Percentiles rank a stretch among this genome's conserved stretches.
Evolutionary conservation across 1,140 invertebrate genomes (phyloP).

Genomic region (Pogonus chalceus): DNA sequence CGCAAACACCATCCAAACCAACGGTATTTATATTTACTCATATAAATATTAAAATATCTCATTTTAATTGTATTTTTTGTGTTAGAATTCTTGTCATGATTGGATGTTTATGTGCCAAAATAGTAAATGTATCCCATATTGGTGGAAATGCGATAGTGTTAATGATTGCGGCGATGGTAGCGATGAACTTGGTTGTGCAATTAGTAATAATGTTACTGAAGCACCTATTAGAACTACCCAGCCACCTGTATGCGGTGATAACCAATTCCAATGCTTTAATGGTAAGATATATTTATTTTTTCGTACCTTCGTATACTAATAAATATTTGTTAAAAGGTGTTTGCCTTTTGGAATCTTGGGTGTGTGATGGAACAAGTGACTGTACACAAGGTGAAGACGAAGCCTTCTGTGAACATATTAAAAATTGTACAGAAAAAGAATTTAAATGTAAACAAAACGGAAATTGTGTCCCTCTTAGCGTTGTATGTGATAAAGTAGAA

Average conservation of each 20-base stretch:
- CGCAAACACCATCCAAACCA: slow-evolving; percentile 21
- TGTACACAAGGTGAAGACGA: slow-evolving; percentile 51
- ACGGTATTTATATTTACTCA: slow-evolving; percentile 7
- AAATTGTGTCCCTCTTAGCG: slow-evolving; percentile 50
- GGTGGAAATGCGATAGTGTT: slow-evolving; percentile 61
- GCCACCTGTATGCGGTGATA: slow-evolving; percentile 36
- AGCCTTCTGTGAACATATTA: slow-evolving; percentile 24
- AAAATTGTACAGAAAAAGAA: slow-evolving; percentile 39
- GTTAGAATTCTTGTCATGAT: slow-evolving; percentile 46
- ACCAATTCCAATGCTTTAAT: slow-evolving; percentile 56
- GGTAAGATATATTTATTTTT: slow-evolving; percentile 37
- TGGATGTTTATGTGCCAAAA: slow-evolving; percentile 69
- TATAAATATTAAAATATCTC: slow-evolving; percentile 5
- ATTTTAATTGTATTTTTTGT: slow-evolving; percentile 4
- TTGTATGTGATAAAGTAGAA: slow-evolving; percentile 53
- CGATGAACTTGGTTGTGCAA: slow-evolving; percentile 48
- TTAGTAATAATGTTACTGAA: slow-evolving; percentile 11
- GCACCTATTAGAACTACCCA: slow-evolving; percentile 16
- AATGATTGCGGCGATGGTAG: slow-evolving; percentile 70
- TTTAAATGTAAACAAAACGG: slow-evolving; percentile 62
- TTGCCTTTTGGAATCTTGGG: slow-evolving; percentile 44
- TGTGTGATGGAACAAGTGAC: slow-evolving; percentile 48
- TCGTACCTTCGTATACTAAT: no score
- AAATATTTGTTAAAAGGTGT: no score
- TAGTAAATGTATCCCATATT: slow-evolving; percentile 69